These are phyloP conservation scores for Andrena chrysosceles DNA, from an alignment of 2,888 invertebrate species.

Conservation along the genomic window DNA sequence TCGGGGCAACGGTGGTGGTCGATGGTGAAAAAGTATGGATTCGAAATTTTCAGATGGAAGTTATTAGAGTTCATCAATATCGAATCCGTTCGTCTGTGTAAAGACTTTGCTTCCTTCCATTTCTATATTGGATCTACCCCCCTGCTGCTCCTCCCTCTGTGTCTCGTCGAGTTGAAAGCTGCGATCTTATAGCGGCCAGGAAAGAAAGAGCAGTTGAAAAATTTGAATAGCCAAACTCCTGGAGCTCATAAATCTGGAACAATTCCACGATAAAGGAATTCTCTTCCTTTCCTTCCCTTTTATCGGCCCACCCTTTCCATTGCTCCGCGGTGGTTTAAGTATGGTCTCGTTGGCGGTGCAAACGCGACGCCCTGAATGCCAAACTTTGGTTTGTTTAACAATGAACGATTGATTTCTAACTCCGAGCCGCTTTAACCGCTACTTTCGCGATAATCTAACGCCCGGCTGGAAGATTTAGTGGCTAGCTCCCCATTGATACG, in stretches of 20 bases:
- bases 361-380: conserved; percentile 32
- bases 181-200: conserved; percentile 60
- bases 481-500: conserved; percentile 1
- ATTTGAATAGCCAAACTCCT: conserved; percentile 73
- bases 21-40: conserved; percentile 19
- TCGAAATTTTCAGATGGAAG: conserved; percentile 64
- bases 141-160: conserved; percentile 45
- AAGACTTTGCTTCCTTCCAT: conserved; percentile 64
- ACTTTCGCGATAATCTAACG: conserved; percentile 11
- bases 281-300: conserved; percentile 52
- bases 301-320: conserved; percentile 54
- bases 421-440: conserved; percentile 48
- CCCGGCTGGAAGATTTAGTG: conserved; percentile 13
- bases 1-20: neutral
- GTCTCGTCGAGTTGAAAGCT: conserved; percentile 57
- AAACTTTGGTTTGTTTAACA: conserved; percentile 56
- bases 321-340: conserved; percentile 46
- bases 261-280: conserved; percentile 73
- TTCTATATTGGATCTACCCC: conserved; percentile 67
- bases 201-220: conserved; percentile 70
- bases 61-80: conserved; percentile 70
- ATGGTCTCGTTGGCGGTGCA: conserved; percentile 49
- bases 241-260: conserved; percentile 75
- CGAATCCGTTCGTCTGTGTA: conserved; percentile 55
- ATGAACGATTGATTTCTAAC: conserved; percentile 47